Evolutionary conservation across 2,888 invertebrate genomes (phyloP).

Genomic region (Coleophora flavipennella): DNA sequence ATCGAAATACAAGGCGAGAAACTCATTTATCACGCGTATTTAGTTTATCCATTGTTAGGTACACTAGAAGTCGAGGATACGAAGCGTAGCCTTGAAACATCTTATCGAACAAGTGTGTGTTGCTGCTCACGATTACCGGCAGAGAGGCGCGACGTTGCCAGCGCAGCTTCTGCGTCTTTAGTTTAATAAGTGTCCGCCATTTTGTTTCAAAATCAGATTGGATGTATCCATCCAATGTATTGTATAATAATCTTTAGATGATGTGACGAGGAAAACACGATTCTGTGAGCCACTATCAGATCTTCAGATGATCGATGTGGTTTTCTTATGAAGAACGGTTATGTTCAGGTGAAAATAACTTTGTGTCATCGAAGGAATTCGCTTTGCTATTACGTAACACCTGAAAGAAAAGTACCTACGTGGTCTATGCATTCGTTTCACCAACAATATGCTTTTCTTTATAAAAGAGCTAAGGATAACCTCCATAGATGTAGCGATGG

Average conservation of each 20-base stretch:
- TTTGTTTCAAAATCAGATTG: conserved; percentile 54
- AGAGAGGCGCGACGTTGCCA: conserved; percentile 62
- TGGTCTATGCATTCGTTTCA: conserved; percentile 29
- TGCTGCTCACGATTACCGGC: conserved; percentile 36
- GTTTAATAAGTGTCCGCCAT: conserved; percentile 55
- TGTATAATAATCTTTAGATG: too few species aligned
- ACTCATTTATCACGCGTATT: conserved; percentile 34
- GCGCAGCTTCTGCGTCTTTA: conserved; percentile 61
- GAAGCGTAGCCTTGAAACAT: conserved; percentile 64
- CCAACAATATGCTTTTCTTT: conserved; percentile 14
- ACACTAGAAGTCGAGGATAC: conserved; percentile 45
- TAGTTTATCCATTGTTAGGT: conserved; percentile 56
- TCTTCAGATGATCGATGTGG: background rate
- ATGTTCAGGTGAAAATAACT: too few species aligned
- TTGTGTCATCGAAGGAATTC: background rate
- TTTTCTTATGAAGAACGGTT: too few species aligned
- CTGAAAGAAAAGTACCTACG: conserved; percentile 28
- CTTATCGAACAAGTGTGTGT: conserved; percentile 60
- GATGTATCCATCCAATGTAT: too few species aligned
- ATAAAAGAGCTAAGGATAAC: conserved; percentile 20
- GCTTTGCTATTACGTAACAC: conserved; percentile 24
- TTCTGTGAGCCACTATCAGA: conserved; percentile 12
- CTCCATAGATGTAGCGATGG: conserved; percentile 34
- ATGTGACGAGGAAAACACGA: conserved; percentile 17
- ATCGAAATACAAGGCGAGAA: conserved; percentile 24